Evolutionary conservation across 2,113 vertebrate genomes (phyloP).

Genomic region (Myodes glareolus): DNA sequence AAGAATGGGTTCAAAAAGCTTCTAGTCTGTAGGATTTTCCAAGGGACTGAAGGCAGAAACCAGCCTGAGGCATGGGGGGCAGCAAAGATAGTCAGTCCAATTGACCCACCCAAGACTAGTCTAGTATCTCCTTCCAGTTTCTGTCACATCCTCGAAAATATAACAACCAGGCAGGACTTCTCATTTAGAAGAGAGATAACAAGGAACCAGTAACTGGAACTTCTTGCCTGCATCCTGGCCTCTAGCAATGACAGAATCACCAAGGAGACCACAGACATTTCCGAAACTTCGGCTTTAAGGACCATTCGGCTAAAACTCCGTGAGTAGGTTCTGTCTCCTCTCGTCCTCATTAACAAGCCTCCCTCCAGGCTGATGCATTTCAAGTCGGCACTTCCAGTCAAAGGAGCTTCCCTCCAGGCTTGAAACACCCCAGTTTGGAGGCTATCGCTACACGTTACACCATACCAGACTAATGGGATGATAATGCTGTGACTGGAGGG

Average conservation of each 20-base stretch:
- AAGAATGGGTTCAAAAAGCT: neutral
- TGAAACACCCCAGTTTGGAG: no score
- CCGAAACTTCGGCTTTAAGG: neutral
- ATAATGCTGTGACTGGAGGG: neutral
- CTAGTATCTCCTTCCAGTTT: neutral
- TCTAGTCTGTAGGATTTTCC: neutral
- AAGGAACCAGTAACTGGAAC: neutral
- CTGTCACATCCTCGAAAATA: no score
- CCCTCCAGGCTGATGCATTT: neutral
- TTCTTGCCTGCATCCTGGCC: neutral
- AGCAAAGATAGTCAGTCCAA: neutral
- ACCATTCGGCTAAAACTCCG: no score
- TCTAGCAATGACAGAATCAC: neutral
- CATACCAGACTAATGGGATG: neutral
- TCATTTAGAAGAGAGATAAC: neutral
- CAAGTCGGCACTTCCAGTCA: neutral
- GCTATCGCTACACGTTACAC: no score
- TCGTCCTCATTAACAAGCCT: neutral
- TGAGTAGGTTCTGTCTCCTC: neutral
- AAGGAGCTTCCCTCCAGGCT: no score
- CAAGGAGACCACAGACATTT: neutral
- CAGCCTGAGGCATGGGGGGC: no score
- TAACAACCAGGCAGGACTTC: neutral
- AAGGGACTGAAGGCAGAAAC: neutral
- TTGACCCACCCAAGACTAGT: no score